Percentiles rank a stretch among this genome's conserved stretches.
These are phyloP conservation scores for Thereva nobilitata DNA, from an alignment of 2,888 invertebrate genomes.

Conservation along the genomic window DNA sequence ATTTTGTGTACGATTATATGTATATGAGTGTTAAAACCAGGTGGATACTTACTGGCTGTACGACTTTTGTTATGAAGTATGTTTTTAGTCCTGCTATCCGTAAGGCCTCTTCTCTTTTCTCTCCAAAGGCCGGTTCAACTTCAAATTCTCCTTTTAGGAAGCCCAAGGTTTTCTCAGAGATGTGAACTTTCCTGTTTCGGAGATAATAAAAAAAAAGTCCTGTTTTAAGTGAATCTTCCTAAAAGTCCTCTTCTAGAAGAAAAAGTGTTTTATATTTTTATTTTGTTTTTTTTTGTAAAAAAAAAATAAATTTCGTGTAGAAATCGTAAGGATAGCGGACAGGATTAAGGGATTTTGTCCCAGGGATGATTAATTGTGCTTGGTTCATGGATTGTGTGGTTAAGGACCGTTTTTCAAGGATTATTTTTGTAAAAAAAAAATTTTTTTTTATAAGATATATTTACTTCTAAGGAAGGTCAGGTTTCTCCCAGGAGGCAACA, in stretches of 20 bases:
- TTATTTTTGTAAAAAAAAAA: too few species aligned
- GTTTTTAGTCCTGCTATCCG: slow-evolving; percentile 88
- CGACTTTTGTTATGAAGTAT: slow-evolving; percentile 84
- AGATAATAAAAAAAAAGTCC: slow-evolving; percentile 43
- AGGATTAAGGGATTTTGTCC: too few species aligned
- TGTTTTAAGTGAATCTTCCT: not conserved
- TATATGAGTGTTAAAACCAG: not conserved
- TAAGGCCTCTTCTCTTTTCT: slow-evolving; percentile 88
- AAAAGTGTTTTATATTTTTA: not conserved
- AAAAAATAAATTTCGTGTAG: not conserved
- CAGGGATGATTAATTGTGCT: too few species aligned
- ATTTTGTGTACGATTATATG: too few species aligned
- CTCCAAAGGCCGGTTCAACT: slow-evolving; percentile 88
- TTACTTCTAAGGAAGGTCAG: too few species aligned
- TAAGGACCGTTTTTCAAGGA: too few species aligned
- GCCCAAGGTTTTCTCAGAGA: slow-evolving; percentile 86
- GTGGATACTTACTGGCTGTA: slow-evolving; percentile 71
- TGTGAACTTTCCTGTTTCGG: slow-evolving; percentile 79
- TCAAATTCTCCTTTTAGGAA: slow-evolving; percentile 90
- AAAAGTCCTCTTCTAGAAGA: not conserved
- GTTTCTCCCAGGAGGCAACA: too few species aligned
- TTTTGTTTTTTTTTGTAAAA: not conserved
- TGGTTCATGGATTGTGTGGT: too few species aligned
- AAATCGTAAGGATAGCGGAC: too few species aligned
- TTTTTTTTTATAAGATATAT: too few species aligned